These are phyloP conservation scores for Rallus crepitans DNA, from an alignment of 2,797 vertebrate genomes.

Conservation along the genomic window DNA sequence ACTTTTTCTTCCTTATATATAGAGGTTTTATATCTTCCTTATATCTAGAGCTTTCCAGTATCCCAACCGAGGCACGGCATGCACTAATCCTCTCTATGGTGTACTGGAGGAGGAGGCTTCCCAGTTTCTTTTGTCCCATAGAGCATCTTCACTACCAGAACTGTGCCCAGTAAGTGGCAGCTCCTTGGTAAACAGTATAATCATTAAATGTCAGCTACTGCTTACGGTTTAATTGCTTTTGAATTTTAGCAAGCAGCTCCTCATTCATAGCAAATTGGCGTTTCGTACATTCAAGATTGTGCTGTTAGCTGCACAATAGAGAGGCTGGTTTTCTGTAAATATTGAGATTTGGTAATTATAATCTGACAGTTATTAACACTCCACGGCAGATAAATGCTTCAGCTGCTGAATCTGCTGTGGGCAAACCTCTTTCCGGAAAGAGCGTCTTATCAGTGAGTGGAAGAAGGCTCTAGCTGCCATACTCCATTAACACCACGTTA, in stretches of 20 bases:
- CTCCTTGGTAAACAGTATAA: conserved; percentile 22
- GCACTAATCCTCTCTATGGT: background rate
- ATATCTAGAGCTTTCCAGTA: background rate
- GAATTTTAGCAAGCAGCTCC: conserved; percentile 48
- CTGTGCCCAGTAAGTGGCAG: background rate
- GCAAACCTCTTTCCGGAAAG: conserved; percentile 58
- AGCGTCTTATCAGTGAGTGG: conserved; percentile 51
- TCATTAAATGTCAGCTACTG: conserved; percentile 49
- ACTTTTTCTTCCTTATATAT: background rate
- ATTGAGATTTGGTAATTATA: conserved; percentile 76
- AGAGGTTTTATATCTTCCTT: background rate
- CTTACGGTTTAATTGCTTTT: conserved; percentile 57
- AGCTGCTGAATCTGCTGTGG: conserved; percentile 68
- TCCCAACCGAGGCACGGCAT: background rate
- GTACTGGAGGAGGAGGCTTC: background rate
- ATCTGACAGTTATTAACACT: conserved; percentile 65
- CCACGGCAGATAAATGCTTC: conserved; percentile 53
- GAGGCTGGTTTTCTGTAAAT: conserved; percentile 73
- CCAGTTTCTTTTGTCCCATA: background rate
- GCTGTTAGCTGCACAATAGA: conserved; percentile 69
- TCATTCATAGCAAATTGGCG: conserved; percentile 63
- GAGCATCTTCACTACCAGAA: background rate
- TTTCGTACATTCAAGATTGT: conserved; percentile 49
- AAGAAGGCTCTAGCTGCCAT: conserved; percentile 69
- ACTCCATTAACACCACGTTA: conserved; percentile 68